phyloP scores from a whole-genome alignment of 2,888 invertebrate genomes.

The Drosophila neonasuta region DNA sequence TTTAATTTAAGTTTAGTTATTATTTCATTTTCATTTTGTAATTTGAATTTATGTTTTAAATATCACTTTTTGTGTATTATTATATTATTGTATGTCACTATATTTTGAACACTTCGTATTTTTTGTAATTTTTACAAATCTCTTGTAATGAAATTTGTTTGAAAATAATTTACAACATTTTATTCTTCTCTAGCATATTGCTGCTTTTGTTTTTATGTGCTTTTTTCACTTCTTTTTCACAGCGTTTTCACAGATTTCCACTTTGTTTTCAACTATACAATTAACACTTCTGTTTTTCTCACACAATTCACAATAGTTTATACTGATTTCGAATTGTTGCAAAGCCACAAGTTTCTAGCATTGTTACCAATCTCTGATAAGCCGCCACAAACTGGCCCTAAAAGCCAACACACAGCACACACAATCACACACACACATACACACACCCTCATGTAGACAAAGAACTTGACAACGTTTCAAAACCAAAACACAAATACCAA shows the following conservation, averaged over 20 bases:
- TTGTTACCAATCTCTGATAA: conserved; percentile 71
- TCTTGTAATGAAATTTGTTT: background rate
- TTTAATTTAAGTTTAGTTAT: no score
- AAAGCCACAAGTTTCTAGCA: conserved; percentile 39
- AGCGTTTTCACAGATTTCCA: conserved; percentile 11
- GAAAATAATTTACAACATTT: background rate
- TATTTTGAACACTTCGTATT: no score
- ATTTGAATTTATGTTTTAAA: no score
- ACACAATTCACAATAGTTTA: conserved; percentile 25
- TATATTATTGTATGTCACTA: background rate
- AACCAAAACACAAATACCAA: conserved; percentile 65
- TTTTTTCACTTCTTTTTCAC: background rate
- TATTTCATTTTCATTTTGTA: no score
- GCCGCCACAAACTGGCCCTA: conserved; percentile 65
- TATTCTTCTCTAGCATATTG: background rate
- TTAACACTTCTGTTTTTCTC: conserved; percentile 8
- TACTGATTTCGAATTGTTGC: conserved; percentile 32
- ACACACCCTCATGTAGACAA: conserved; percentile 11
- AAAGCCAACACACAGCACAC: conserved; percentile 37
- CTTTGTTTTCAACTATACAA: background rate
- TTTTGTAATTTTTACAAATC: background rate
- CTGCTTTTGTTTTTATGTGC: background rate
- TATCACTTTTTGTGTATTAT: background rate
- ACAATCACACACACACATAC: conserved; percentile 7
- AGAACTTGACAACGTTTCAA: conserved; percentile 60